Evolutionary conservation across 2,113 vertebrate genomes (phyloP), one percentile per base, ranked within the genome.

Genomic region (Poecilia latipinna): DNA sequence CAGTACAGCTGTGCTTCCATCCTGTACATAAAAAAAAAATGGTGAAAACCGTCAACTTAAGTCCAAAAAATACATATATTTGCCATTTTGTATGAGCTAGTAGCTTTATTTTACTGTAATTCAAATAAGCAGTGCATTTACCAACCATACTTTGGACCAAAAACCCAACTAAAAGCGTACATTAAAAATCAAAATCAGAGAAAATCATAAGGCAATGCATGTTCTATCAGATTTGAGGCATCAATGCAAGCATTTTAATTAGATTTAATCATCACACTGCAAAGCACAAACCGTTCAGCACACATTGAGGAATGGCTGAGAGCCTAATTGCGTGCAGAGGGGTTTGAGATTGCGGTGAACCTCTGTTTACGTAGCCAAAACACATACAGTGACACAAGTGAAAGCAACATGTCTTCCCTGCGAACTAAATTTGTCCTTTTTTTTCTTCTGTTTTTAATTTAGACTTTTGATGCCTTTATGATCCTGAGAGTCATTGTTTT

Each of bases 401-500:
- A 28, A 67, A 44, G 17, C 17, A 65, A 26, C 65, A 39, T 66
- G 7, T 57, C 51, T n/a, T 57, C 7, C 24, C 51, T 57, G 51
- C 22, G 22, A 54, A 22, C 22, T 57, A 57, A 57, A 57, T 57
- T 8, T 24, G 51, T 57, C 35, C 31, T 63, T 26, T 33, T 17
- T 64, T 64, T 26, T 15, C 3, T 32, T 32, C 17, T 37, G 35
- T 37, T 37, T 37, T 37, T 37, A 32, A 63, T 63, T 63, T 63
- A 63, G 4, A 31, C 31, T 68, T 75, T 83, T 68, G 74, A 82
- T 67, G 74, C 68, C 62, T 62, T 70, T 61, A 42, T 70, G 78
- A 71, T 72, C 68, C 65, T 26, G 68, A 87, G 64, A 78, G 84
- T 83, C 70, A 77, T 12, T 64, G 68, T 79, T 84, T 79, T 82